These are phyloP conservation scores for Hetaerina titia DNA, from an alignment of 2,888 invertebrate species.

Conservation along the genomic window DNA sequence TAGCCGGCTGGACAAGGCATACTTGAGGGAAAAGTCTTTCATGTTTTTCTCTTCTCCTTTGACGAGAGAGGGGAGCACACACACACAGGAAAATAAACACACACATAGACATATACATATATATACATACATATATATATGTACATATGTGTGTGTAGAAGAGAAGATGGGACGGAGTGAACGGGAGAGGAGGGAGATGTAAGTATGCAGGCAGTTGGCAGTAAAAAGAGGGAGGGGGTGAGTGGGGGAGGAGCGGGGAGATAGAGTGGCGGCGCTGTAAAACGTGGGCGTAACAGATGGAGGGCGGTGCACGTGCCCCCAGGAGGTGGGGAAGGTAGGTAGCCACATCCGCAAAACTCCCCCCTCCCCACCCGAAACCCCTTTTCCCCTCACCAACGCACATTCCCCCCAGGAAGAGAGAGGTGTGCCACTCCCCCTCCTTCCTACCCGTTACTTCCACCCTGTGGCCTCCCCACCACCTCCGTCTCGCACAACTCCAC, in stretches of 20 bases:
- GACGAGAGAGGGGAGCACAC: neutral
- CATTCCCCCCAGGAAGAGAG: neutral
- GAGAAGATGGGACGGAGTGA: neutral
- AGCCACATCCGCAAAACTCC: conserved; percentile 47
- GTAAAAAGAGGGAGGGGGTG: neutral
- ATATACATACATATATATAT: too few relatives aligned
- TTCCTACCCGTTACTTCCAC: neutral
- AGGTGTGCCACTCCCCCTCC: neutral
- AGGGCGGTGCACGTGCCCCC: conserved; percentile 59
- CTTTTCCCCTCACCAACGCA: conserved; percentile 22
- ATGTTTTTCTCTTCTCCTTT: neutral
- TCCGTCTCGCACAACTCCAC: neutral
- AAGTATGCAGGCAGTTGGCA: neutral
- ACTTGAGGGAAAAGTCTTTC: too few relatives aligned
- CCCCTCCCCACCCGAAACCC: neutral
- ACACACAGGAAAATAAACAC: neutral
- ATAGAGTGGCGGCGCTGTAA: conserved; percentile 33
- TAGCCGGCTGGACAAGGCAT: too few relatives aligned
- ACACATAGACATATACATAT: too few relatives aligned
- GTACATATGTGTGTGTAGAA: too few relatives aligned
- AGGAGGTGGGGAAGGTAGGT: conserved; percentile 23
- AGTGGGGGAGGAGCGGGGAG: neutral
- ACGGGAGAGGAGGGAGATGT: neutral
- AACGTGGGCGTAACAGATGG: conserved; percentile 66
- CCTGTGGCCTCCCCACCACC: neutral